Evolutionary conservation across 2,113 vertebrate genomes (phyloP), one percentile per base, ranked within the genome.

Genomic region (Tricholaema leucomelas): DNA sequence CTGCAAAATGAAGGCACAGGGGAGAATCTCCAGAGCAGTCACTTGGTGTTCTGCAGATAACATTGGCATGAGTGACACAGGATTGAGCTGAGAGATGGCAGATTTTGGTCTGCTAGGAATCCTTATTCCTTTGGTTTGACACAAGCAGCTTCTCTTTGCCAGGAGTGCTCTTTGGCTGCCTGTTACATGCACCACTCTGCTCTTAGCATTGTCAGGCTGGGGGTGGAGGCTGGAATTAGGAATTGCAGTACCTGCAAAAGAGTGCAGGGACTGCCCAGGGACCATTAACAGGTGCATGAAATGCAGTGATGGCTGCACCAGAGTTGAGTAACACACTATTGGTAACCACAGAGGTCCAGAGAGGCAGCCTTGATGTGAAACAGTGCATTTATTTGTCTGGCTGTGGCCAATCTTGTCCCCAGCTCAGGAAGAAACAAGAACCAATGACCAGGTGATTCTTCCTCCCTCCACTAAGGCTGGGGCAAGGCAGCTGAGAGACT

Each of bases 1-100:
- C 2, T 1, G 38, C 6, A 38, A 23, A 85, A 91, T 24, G 25
- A 81, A 86, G 28, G 28, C 4, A 5, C 21, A 0, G 0, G 21
- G 17, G 61, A 35, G 65, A 33, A 28, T 46, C 67, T 63, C 63
- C 72, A 73, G 21, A 6, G 36, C 52, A 73, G 77, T 46, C 8
- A 8, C 19, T 40, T 2, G 0, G 11, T 20, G 6, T 76, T 67
- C 60, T 81, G 64, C 46, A 61, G 17, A 35, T 38, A 56, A 14
- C 7, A 8, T 42, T 27, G 17, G 19, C 25, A 9, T 23, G 23
- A 54, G 28, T 33, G 48, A 50, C 48, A 50, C 23, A 24, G 23
- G 24, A 25, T 23, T 50, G 23, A 50, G 23, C 12, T 50, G 48
- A 50, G 48, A 24, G 48, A 50, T 50, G 48, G 23, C 6, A 50